These are phyloP conservation scores for Macrosteles quadrilineatus DNA, from an alignment of 1,140 invertebrate genomes.

Conservation along the genomic window DNA sequence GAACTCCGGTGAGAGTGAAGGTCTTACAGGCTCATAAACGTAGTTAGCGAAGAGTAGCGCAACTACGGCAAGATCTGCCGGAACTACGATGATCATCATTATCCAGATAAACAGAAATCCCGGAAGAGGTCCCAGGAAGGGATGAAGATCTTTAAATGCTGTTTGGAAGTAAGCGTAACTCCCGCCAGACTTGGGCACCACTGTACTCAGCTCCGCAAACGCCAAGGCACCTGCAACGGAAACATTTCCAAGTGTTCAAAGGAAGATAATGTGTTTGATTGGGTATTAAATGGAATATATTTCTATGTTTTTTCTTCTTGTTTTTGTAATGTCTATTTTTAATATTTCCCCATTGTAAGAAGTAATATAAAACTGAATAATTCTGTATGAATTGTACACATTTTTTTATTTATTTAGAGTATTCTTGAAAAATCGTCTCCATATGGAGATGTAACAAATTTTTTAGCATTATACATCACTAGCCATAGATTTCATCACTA, in stretches of 20 bases:
- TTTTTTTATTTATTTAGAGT: too few relatives aligned
- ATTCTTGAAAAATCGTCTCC: too few relatives aligned
- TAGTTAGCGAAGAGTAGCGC: neutral
- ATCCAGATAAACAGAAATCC: constrained; percentile 52
- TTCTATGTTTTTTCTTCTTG: too few relatives aligned
- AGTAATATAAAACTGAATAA: too few relatives aligned
- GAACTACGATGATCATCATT: constrained; percentile 50
- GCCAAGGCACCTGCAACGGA: constrained; percentile 50
- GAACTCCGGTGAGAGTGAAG: neutral
- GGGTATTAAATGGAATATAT: too few relatives aligned
- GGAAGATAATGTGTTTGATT: too few relatives aligned
- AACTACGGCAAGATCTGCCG: constrained; percentile 41
- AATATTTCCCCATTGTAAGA: too few relatives aligned
- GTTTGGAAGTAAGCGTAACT: constrained; percentile 50
- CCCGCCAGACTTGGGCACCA: constrained; percentile 45
- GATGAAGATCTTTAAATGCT: constrained; percentile 42
- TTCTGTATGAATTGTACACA: too few relatives aligned
- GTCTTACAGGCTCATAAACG: neutral
- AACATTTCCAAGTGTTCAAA: neutral
- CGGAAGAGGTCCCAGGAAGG: constrained; percentile 40
- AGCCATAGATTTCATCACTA: too few relatives aligned
- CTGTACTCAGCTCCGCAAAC: constrained; percentile 54
- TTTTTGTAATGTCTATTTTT: too few relatives aligned
- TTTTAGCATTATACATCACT: too few relatives aligned
- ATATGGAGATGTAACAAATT: too few relatives aligned